Conservation (phyloP, 1,140 invertebrate genomes). For the Tribolium castaneum region DNA sequence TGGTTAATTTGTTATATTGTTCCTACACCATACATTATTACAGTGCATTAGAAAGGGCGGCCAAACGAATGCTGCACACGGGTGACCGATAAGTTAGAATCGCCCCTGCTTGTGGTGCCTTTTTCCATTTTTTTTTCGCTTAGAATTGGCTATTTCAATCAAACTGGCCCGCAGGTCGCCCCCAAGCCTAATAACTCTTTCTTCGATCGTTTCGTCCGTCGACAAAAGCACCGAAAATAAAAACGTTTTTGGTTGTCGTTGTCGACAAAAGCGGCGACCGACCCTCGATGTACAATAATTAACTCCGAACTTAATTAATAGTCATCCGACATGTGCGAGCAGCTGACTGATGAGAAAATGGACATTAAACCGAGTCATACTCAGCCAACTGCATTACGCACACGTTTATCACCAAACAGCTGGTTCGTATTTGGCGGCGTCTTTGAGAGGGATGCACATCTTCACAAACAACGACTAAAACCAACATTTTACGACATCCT, state of each 20-base stretch:
- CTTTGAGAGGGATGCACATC: constrained; percentile 26
- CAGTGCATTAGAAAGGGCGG: no score
- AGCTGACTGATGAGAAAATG: constrained; percentile 35
- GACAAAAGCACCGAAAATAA: background rate
- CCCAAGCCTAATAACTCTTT: background rate
- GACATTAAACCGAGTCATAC: constrained; percentile 35
- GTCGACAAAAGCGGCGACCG: constrained; percentile 10
- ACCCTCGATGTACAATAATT: constrained; percentile 20
- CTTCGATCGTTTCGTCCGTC: background rate
- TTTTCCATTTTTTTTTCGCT: no score
- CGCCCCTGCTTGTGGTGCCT: no score
- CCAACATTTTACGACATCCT: constrained; percentile 7
- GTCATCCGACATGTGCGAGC: constrained; percentile 31
- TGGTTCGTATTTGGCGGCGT: constrained; percentile 24
- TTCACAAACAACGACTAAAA: constrained; percentile 7
- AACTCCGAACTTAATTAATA: constrained; percentile 27
- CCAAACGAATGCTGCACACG: no score
- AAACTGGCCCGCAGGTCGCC: background rate
- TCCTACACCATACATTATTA: no score
- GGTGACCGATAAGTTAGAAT: no score
- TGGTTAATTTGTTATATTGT: no score
- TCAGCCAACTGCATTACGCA: constrained; percentile 29
- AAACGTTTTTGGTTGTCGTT: background rate
- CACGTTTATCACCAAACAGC: constrained; percentile 28
- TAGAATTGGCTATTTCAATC: background rate